Conservation (phyloP, 2,113 vertebrate species). For the Lepidothrix coronata region DNA sequence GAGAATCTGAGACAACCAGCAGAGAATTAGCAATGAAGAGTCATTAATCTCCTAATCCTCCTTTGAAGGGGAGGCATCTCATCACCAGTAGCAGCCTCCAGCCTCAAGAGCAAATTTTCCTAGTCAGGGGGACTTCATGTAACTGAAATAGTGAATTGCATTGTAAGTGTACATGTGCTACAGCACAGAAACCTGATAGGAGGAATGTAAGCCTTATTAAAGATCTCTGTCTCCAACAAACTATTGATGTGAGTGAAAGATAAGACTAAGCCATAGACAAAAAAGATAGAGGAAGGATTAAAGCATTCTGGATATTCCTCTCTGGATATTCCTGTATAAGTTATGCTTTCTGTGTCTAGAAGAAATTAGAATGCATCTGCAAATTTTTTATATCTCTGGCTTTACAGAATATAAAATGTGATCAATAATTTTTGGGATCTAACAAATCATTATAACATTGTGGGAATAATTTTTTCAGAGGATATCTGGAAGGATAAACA, state of each 20-base stretch:
- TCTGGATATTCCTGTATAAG: not conserved
- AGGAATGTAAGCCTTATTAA: not conserved
- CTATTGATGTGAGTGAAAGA: not conserved
- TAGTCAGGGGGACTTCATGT: not conserved
- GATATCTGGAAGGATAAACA: not conserved
- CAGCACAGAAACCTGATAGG: not conserved
- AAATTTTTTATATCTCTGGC: not conserved
- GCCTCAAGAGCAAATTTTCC: not conserved
- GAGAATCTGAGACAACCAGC: not conserved
- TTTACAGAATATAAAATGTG: not conserved
- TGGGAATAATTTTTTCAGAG: not conserved
- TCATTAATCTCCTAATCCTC: not conserved
- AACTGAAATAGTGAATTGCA: not conserved
- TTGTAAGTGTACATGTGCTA: not conserved
- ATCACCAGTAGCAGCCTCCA: not conserved
- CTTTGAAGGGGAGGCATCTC: not conserved
- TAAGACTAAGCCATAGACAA: not conserved
- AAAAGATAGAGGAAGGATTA: not conserved
- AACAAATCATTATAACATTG: not conserved
- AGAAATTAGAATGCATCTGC: not conserved
- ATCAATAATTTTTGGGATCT: not conserved
- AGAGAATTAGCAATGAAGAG: not conserved
- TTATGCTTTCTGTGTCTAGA: not conserved
- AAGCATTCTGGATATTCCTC: not conserved
- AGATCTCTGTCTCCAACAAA: not conserved